A percentile compares a stretch with the other conserved stretches of the same genome.
Conservation (phyloP, 1,140 invertebrate species). For the Platorchestia sp. region DNA sequence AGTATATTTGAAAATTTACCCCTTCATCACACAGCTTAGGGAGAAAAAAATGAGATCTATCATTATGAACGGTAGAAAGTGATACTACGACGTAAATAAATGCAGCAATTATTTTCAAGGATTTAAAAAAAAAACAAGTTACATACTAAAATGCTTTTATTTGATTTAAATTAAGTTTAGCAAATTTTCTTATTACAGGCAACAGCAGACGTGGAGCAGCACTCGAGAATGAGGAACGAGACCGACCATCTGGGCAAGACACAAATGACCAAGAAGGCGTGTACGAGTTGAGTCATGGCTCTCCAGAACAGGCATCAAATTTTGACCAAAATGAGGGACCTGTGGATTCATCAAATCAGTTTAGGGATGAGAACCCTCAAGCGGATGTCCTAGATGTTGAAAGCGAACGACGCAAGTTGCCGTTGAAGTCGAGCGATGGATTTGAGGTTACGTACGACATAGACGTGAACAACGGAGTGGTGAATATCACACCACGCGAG, state of each 20-base stretch:
- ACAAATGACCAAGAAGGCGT: background rate
- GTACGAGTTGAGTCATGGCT: background rate
- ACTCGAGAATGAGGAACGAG: background rate
- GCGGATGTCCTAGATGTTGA: background rate
- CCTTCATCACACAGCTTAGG: no score
- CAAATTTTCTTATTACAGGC: background rate
- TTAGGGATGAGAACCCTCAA: background rate
- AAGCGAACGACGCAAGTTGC: background rate
- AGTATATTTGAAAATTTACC: no score
- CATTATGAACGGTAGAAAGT: no score
- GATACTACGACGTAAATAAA: background rate
- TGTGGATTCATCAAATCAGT: background rate
- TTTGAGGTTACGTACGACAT: conserved; percentile 42
- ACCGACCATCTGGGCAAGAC: background rate
- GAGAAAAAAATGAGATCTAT: no score
- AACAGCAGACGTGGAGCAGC: background rate
- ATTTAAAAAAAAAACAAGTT: background rate
- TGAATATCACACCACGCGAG: conserved; percentile 4
- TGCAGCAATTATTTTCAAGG: background rate
- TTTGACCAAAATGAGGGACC: background rate
- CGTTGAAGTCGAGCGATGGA: conserved; percentile 8
- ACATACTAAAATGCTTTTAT: background rate
- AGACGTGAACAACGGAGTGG: background rate
- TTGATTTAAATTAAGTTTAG: background rate
- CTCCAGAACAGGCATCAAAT: background rate